These are phyloP conservation scores for Saimiri boliviensis DNA, from an alignment of 2,113 vertebrate species.

Conservation along the genomic window DNA sequence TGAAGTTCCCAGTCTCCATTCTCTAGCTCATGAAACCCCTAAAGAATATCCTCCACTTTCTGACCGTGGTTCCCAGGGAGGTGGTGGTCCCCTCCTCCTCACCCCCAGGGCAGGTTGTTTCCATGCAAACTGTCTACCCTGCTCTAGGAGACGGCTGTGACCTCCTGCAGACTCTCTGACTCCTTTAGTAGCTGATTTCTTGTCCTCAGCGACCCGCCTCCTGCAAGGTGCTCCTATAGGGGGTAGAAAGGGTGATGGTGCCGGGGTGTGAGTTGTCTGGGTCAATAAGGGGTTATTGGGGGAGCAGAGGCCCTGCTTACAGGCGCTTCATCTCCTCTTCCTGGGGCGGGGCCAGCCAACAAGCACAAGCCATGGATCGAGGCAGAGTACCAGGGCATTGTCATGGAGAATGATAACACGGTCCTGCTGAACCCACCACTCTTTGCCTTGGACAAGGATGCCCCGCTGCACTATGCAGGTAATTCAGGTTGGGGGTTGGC, in stretches of 20 bases:
- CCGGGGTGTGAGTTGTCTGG: not conserved
- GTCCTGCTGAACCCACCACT: constrained; percentile 97
- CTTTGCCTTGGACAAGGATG: constrained; percentile 98
- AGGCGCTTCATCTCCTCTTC: constrained; percentile 55
- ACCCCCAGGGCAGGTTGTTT: not conserved
- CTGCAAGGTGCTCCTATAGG: not conserved
- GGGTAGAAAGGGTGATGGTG: not conserved
- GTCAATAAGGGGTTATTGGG: not conserved
- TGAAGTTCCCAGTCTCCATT: not conserved
- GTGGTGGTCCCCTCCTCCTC: not conserved
- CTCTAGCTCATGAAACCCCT: not conserved
- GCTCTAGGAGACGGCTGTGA: not conserved
- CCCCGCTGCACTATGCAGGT: constrained; percentile 97
- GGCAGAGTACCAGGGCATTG: constrained; percentile 97
- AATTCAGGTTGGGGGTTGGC: constrained; percentile 42
- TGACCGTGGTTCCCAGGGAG: not conserved
- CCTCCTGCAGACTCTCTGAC: not conserved
- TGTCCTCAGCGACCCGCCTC: not conserved
- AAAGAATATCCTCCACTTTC: not conserved
- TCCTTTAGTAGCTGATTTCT: not conserved
- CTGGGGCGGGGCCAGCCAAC: constrained; percentile 89
- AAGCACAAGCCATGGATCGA: constrained; percentile 99
- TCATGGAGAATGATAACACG: constrained; percentile 99
- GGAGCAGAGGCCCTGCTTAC: not conserved
- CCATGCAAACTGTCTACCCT: not conserved